Evolutionary conservation across 2,797 vertebrate species (phyloP), one percentile per base, ranked within the genome.

Genomic region (Limosa lapponica): DNA sequence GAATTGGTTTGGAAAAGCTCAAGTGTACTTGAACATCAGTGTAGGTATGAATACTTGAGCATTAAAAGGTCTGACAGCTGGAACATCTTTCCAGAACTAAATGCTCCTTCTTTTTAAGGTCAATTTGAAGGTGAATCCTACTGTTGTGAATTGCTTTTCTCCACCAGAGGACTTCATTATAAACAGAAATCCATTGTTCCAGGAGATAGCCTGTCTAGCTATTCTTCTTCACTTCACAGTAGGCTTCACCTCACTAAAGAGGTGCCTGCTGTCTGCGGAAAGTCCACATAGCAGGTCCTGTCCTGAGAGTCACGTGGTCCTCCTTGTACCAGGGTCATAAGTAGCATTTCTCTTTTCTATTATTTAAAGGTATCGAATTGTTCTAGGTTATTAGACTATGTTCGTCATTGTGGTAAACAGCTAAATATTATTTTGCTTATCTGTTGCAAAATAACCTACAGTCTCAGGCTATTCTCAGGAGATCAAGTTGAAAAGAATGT

Each of bases 111-210:
- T 62, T 79, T 86, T 64, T 90, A 82, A 91, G 27, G 54, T 91
- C 64, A 90, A 23, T 87, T 79, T 89, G 78, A 92, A 91, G 58
- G 51, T 89, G 82, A 93, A 84, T 79, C 18, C 62, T 87, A 59
- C 43, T 77, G 34, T 74, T 65, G 54, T 69, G 48, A 90, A 73
- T 77, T 83, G 41, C 25, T 84, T 91, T 91, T 74, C 52, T 80
- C 34, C 8, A 14, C 36, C 20, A 51, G 73, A 90, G 37, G 61
- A 75, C 52, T 90, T 92, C 14, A 72, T 89, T 90, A 72, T 62
- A 58, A 82, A 41, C n/a, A 74, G 46, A 82, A 83, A 78, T 78
- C 64, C 27, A 46, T n/a, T 71, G 67, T 85, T 59, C 25, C 16
- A 87, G 55, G 20, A 85, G 30, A 71, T 44, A 58, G 25, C 24